phyloP scores from a whole-genome alignment of 2,888 invertebrate species.

The Eristalis arbustorum region DNA sequence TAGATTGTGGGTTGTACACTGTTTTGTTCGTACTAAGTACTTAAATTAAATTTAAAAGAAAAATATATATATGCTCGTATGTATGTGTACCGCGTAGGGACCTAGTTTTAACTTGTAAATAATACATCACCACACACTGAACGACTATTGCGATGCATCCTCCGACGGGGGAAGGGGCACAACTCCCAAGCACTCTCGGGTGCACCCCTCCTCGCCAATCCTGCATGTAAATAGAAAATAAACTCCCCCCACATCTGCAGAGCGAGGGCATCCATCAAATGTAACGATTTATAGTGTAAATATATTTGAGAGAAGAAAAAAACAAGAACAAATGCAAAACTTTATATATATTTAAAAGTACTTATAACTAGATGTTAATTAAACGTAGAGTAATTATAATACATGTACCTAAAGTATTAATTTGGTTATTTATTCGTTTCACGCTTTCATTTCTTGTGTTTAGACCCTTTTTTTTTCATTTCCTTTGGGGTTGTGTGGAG shows the following conservation, averaged over 20 bases:
- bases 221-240: not conserved
- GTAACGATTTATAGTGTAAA: conserved; percentile 41
- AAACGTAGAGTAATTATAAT: conserved; percentile 59
- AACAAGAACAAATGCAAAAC: conserved; percentile 9
- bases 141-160: not conserved
- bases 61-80: not conserved
- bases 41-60: conserved; percentile 1
- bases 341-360: conserved; percentile 17
- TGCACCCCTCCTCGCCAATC: no score
- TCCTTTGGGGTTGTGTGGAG: not conserved
- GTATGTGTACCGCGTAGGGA: not conserved
- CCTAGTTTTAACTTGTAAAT: conserved; percentile 27
- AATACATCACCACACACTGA: conserved; percentile 4
- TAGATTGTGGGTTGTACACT: conserved; percentile 45
- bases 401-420: conserved; percentile 62
- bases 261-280: not conserved
- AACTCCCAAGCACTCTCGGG: no score
- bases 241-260: not conserved
- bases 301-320: conserved; percentile 20
- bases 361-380: conserved; percentile 31
- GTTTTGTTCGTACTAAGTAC: conserved; percentile 55
- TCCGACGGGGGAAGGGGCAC: not conserved
- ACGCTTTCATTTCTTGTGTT: not conserved
- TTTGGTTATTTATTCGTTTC: conserved; percentile 38
- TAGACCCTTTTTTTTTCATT: not conserved